These are phyloP conservation scores for Pagrus major DNA, from an alignment of 2,113 vertebrate genomes.

Conservation along the genomic window DNA sequence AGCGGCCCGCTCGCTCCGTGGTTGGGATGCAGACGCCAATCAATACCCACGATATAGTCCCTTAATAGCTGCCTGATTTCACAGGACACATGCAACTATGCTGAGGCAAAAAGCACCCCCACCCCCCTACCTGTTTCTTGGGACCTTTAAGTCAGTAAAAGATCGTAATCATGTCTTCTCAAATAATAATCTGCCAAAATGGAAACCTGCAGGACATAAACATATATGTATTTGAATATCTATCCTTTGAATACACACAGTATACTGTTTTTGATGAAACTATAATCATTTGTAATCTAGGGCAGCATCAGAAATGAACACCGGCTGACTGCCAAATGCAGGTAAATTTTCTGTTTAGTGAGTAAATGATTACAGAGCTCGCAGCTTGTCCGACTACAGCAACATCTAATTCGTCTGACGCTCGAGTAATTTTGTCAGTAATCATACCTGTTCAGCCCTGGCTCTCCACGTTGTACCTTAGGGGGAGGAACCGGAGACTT, in stretches of 20 bases:
- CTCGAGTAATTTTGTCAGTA: not conserved
- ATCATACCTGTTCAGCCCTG: not conserved
- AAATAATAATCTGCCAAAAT: not conserved
- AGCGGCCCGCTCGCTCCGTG: too few species aligned
- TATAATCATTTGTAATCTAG: not conserved
- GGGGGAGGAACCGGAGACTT: not conserved
- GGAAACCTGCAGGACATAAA: not conserved
- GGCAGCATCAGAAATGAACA: too few species aligned
- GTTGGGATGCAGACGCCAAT: too few species aligned
- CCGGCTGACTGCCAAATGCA: too few species aligned
- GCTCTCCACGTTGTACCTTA: not conserved
- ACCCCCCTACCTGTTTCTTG: too few species aligned
- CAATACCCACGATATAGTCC: too few species aligned
- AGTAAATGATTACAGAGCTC: conserved; percentile 6
- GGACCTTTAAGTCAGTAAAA: too few species aligned
- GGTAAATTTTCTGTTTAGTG: too few species aligned
- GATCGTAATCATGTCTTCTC: not conserved
- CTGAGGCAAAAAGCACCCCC: too few species aligned
- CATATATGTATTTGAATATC: not conserved
- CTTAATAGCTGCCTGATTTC: too few species aligned
- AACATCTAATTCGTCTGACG: not conserved
- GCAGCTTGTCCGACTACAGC: not conserved
- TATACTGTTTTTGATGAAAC: not conserved
- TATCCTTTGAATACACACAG: not conserved
- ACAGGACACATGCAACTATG: too few species aligned